Evolutionary conservation across 1,140 invertebrate genomes (phyloP), one percentile per base, ranked within the genome.

Genomic region (Neuroterus valhalla): DNA sequence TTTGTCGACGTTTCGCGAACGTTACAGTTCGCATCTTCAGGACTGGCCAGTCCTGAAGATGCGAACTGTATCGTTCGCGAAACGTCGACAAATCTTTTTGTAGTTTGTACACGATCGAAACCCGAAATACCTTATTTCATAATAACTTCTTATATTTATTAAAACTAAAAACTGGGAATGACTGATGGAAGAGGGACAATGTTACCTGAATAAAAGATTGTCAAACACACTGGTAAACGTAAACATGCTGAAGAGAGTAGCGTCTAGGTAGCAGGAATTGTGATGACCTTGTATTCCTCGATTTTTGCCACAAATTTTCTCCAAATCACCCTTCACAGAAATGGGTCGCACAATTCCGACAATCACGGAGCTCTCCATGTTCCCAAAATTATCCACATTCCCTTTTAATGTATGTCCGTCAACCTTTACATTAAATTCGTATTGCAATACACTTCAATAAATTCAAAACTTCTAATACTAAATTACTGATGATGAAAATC

Each of bases 221-320:
- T 99, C 98, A 91, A 99, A 99, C 1, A 98, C 96, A 84, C 95
- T 95, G 0, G 96, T 97, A 87, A 98, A 98, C 11, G 97, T 96
- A 88, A 98, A 99, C 98, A 99, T 99, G 19, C 96, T 94, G 89
- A 98, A 98, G 6, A 99, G 90, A 3, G 97, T 98, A 1, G 98
- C 97, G 89, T 99, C 98, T 73, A 99, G 91, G 88, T 99, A 99
- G 88, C 98, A 99, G 0, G 97, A 99, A 91, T 99, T 99, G 84
- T 98, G 96, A 88, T 99, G 97, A 5, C 98, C 98, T 90, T 99
- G 98, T 81, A 99, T 99, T 3, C 98, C 98, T 78, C 93, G 91
- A 85, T 93, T 95, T 89, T 96, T 96, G 19, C 95, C 94, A 83
- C 93, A 95, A 71, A 94, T 91, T 44, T 90, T 92, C 72, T 93